Evolutionary conservation across 1,140 invertebrate species (phyloP).

Genomic region (Papilio polyxenes): DNA sequence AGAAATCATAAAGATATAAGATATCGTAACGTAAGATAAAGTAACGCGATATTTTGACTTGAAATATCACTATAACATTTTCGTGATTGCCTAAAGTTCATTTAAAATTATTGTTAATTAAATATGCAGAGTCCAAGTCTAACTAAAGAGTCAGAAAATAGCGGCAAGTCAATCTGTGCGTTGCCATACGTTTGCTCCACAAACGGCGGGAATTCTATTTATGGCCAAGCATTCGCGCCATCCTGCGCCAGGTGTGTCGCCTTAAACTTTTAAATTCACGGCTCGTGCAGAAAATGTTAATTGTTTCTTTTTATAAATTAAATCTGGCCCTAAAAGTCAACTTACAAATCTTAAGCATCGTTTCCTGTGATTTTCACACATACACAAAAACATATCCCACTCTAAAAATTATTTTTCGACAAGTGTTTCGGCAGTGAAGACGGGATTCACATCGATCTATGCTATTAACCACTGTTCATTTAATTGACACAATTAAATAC

Average conservation of each 20-base stretch:
- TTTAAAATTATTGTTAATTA: not conserved
- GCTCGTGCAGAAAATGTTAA: not conserved
- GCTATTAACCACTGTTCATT: not conserved
- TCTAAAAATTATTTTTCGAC: too few relatives aligned
- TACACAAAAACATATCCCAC: too few relatives aligned
- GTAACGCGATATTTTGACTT: not conserved
- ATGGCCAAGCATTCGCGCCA: not conserved
- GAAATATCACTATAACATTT: too few relatives aligned
- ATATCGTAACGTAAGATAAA: not conserved
- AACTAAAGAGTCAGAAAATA: not conserved
- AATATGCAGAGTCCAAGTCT: not conserved
- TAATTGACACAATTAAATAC: not conserved
- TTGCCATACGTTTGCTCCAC: not conserved
- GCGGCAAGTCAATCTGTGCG: not conserved
- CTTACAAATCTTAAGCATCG: too few relatives aligned
- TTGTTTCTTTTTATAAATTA: not conserved
- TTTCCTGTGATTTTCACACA: too few relatives aligned
- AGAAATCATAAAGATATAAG: not conserved
- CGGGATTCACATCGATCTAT: too few relatives aligned
- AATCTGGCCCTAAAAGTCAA: not conserved
- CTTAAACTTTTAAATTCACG: not conserved
- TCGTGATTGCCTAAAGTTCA: too few relatives aligned
- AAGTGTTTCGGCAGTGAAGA: too few relatives aligned
- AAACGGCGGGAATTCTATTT: not conserved
- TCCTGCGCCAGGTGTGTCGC: not conserved